Evolutionary conservation across 2,113 vertebrate species (phyloP).

Genomic region (Balaeniceps rex): DNA sequence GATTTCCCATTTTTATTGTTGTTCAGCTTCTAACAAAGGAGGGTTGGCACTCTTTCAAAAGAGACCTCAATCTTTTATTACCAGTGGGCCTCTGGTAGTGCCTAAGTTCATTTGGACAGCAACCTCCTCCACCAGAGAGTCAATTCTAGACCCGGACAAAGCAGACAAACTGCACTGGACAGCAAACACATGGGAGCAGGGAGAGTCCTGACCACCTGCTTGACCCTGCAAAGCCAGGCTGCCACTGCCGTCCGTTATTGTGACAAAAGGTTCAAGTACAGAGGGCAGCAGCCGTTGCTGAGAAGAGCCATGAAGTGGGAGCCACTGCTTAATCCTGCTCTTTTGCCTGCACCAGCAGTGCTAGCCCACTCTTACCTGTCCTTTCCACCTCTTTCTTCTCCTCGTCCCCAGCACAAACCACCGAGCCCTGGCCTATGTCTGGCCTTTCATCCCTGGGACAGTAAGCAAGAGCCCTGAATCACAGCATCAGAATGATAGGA

Average conservation of each 20-base stretch:
- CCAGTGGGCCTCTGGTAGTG: not conserved
- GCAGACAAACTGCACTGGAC: not conserved
- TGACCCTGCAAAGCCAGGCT: not conserved
- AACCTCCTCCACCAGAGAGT: not conserved
- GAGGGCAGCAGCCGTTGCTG: not conserved
- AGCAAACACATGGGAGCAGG: not conserved
- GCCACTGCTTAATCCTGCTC: not conserved
- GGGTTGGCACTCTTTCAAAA: not conserved
- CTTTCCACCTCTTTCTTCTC: not conserved
- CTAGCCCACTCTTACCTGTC: not conserved
- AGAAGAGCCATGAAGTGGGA: not conserved
- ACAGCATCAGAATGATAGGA: not conserved
- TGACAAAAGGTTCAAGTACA: not conserved
- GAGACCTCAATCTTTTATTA: not conserved
- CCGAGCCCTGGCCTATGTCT: not conserved
- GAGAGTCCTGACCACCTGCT: not conserved
- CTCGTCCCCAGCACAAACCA: not conserved
- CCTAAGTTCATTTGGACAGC: not conserved
- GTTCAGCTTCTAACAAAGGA: not conserved
- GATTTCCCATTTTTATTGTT: not conserved
- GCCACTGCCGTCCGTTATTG: not conserved
- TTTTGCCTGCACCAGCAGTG: not conserved
- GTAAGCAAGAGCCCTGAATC: not conserved
- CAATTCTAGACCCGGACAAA: not conserved
- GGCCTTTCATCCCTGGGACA: not conserved